Evolutionary conservation across 2,888 invertebrate genomes (phyloP).

Genomic region (Mechanitis mazaeus): DNA sequence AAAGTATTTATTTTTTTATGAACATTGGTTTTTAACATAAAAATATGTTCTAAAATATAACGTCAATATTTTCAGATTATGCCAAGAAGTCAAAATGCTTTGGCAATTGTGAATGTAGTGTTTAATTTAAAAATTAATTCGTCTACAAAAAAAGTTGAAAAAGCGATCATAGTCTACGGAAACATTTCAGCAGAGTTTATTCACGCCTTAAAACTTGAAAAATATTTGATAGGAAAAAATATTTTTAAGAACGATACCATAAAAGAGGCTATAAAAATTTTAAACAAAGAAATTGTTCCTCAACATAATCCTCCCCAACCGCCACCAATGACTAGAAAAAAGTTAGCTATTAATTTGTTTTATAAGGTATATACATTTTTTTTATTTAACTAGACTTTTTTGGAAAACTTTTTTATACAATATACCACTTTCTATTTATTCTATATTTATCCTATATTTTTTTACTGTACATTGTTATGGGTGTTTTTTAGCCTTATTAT

Average conservation of each 20-base stretch:
- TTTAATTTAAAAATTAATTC: constrained; percentile 76
- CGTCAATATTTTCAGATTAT: constrained; percentile 75
- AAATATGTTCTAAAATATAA: not conserved
- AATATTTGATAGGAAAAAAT: constrained; percentile 63
- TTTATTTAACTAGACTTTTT: not conserved
- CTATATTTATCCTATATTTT: too few relatives aligned
- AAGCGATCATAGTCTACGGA: constrained; percentile 80
- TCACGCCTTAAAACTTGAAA: constrained; percentile 79
- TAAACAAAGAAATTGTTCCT: constrained; percentile 79
- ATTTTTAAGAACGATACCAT: constrained; percentile 57
- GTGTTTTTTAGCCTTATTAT: too few relatives aligned
- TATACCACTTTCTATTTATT: too few relatives aligned
- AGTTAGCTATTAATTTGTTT: constrained; percentile 83
- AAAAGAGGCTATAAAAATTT: constrained; percentile 66
- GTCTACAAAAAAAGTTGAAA: constrained; percentile 41
- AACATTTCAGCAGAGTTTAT: constrained; percentile 76
- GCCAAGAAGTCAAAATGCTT: constrained; percentile 84
- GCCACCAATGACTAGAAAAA: constrained; percentile 80
- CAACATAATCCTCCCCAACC: constrained; percentile 80
- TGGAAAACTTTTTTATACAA: too few relatives aligned
- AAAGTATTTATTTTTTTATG: constrained; percentile 68
- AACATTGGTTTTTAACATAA: not conserved
- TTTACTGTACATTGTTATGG: too few relatives aligned
- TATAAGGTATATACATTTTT: constrained; percentile 79
- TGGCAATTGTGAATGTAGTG: constrained; percentile 86